Conservation (phyloP, 2,797 vertebrate species). For the Micrastur ruficollis region DNA sequence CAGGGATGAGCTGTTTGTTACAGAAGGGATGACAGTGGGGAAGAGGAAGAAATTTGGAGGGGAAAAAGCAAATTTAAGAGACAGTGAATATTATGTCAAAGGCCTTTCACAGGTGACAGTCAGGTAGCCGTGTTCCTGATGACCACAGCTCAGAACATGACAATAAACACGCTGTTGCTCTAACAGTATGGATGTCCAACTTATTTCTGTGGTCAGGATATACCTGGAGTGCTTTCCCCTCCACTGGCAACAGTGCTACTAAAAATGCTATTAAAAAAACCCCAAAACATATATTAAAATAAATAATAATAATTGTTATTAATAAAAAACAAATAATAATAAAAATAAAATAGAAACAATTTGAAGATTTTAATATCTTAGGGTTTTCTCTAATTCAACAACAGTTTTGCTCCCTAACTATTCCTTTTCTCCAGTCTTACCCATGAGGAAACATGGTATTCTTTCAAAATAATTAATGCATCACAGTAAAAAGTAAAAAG, state of each 20-base stretch:
- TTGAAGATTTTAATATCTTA: neutral
- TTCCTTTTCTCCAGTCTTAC: neutral
- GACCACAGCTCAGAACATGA: neutral
- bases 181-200: neutral
- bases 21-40: neutral
- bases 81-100: neutral
- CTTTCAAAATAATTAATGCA: neutral
- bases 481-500: neutral
- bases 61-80: neutral
- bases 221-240: neutral
- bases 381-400: neutral
- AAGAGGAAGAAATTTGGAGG: neutral
- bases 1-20: neutral
- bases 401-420: accelerated
- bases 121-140: neutral
- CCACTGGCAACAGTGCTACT: neutral
- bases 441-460: neutral
- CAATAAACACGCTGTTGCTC: neutral
- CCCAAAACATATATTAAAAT: neutral
- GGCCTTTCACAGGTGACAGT: neutral
- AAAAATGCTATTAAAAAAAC: neutral
- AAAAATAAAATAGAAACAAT: neutral
- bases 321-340: neutral
- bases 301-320: too few species aligned
- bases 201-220: neutral